Percentiles rank a stretch among this genome's conserved stretches.
Evolutionary conservation across 2,113 vertebrate genomes (phyloP).

Genomic region (Hassar affinis): DNA sequence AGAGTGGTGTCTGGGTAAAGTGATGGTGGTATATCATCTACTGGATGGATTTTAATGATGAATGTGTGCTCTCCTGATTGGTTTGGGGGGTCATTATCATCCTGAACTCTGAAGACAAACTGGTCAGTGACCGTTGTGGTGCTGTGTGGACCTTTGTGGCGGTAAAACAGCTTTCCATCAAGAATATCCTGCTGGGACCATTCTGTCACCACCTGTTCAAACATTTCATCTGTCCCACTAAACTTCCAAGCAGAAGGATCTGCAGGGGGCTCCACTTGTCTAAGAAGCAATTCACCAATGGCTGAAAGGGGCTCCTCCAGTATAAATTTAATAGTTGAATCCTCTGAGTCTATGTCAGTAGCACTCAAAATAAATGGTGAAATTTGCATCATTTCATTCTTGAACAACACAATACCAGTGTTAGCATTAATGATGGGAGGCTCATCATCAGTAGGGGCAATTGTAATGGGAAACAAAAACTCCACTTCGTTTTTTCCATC

Average conservation of each 20-base stretch:
- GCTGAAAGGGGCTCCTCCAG: conserved; percentile 74
- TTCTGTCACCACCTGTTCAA: conserved; percentile 83
- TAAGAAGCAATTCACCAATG: conserved; percentile 82
- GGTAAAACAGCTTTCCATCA: conserved; percentile 85
- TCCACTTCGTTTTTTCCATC: conserved; percentile 87
- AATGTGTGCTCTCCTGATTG: conserved; percentile 82
- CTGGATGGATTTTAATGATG: conserved; percentile 80
- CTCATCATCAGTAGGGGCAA: conserved; percentile 91
- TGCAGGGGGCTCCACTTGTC: conserved; percentile 79
- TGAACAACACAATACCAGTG: conserved; percentile 83
- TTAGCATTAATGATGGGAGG: conserved; percentile 91
- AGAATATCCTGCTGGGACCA: conserved; percentile 89
- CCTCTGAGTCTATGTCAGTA: conserved; percentile 90
- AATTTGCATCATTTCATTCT: conserved; percentile 84
- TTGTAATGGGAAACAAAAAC: conserved; percentile 91
- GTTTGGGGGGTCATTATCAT: conserved; percentile 94
- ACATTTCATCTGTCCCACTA: conserved; percentile 76
- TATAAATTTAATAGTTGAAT: conserved; percentile 82
- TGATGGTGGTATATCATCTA: conserved; percentile 88
- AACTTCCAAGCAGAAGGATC: conserved; percentile 80
- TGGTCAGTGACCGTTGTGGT: conserved; percentile 82
- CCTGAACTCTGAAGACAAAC: conserved; percentile 84
- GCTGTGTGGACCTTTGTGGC: conserved; percentile 83
- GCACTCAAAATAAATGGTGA: conserved; percentile 81
- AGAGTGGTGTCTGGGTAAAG: conserved; percentile 79